Base-by-base conservation (phyloP, 2,888 invertebrate species). In the Chrysolina oricalcia region DNA sequence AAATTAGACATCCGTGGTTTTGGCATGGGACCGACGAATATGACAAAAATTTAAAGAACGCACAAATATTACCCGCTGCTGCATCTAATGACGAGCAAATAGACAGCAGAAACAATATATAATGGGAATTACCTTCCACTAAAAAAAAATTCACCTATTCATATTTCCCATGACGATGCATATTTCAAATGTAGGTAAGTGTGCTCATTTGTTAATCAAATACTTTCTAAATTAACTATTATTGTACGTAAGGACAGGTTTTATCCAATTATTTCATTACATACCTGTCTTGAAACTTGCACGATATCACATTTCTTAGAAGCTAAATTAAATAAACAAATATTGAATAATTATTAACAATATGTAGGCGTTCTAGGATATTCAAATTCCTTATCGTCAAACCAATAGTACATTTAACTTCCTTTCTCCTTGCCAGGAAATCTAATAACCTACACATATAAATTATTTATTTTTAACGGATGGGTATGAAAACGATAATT, bases 81-180 rank as follows among this genome's bases (percentile, higher is more conserved):
- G 4, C 4, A 35, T 35, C 35, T 35, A 35, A 6, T 35, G 35
- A 35, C 8, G 2, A 3, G 27, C 2, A 27, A 27, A 27, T 27
- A 27, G 8, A 8, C 8, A 35, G 35, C 35, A 35, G 35, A 8
- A 35, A 35, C n/a, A n/a, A n/a, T n/a, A 8, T 35, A 3, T 6
- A 35, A 35, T 35, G 35, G 35, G 8, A 35, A 35, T 6, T 6
- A 35, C 35, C 8, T 8, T 35, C 6, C 8, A 35, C 8, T 35
- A 0, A 35, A 35, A 64, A 21, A 27, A 21, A 19, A n/a, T n/a
- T 68, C 23, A 35, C 35, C 3, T 35, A 35, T 35, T 35, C 35
- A 35, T 35, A 35, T 35, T 35, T 35, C 35, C 53, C 19, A 53
- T 53, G 53, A 53, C 53, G 13, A 11, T 53, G 53, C 53, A 53